Base-by-base conservation (phyloP, 2,113 vertebrate genomes). In the Scatophagus argus region DNA sequence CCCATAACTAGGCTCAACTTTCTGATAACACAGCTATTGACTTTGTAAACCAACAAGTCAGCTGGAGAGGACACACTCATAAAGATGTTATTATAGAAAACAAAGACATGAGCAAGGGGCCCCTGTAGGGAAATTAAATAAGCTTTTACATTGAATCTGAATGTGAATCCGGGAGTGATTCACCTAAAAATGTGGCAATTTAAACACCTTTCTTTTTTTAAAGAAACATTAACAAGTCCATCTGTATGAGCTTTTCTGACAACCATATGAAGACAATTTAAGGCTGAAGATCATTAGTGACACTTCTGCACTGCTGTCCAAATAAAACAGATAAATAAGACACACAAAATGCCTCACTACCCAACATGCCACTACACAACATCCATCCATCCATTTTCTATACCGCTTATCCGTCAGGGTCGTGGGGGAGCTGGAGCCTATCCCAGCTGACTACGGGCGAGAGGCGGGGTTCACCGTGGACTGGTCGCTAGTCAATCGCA, bases 21-120 rank as follows among this genome's bases (percentile, higher is more conserved):
- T 87, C 25, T 61, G 60, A 74, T 88, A 58, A 77, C 83, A 77
- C 87, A 77, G 77, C 82, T 47, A 60, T 52, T 29, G 79, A 47
- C 65, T 74, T 44, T 21, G 36, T 8, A 34, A 49, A 60, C 2
- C 55, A 6, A 23, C 34, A 11, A 9, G 75, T 77, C 60, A 65
- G 81, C 69, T 56, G 52, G 54, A 82, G 3, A 1, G 32, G 62
- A 87, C 59, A 5, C 63, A 70, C 23, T 56, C 49, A 36, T 6
- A 4, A 2, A 21, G 19, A 25, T 64, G 72, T 54, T 21, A n/a
- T 38, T 19, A 41, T 68, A 59, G 31, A 27, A 76, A 38, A 81
- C 69, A 70, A 70, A 60, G 47, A 62, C 38, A 69, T 51, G 62
- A 69, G 29, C 51, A 71, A 25, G 44, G 2, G 84, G 59, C 23